These are phyloP conservation scores for Intoshia linei DNA, from an alignment of 1,140 invertebrate species.

Conservation along the genomic window DNA sequence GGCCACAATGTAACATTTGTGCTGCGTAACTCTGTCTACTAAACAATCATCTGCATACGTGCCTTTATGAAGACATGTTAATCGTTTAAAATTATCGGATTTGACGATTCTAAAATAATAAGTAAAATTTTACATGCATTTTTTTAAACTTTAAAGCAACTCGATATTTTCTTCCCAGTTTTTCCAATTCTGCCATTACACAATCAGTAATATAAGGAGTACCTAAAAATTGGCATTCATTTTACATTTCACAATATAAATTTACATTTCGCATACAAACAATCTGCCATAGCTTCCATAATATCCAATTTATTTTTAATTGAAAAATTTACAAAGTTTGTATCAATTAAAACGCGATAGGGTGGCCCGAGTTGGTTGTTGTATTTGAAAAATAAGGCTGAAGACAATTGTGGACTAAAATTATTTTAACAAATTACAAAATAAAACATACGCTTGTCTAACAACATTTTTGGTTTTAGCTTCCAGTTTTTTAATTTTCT, in stretches of 20 bases:
- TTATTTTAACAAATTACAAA: slow-evolving; percentile 1
- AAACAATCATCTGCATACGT: slow-evolving; percentile 97
- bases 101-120: slow-evolving; percentile 40
- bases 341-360: slow-evolving; percentile 77
- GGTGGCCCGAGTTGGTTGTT: slow-evolving; percentile 93
- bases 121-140: not conserved
- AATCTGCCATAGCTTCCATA: slow-evolving; percentile 88
- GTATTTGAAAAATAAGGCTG: slow-evolving; percentile 78
- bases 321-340: slow-evolving; percentile 94
- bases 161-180: slow-evolving; percentile 68
- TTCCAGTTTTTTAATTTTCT: not conserved
- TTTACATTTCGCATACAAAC: slow-evolving; percentile 74
- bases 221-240: slow-evolving; percentile 26
- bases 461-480: not conserved
- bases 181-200: slow-evolving; percentile 87
- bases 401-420: slow-evolving; percentile 39
- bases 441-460: not conserved
- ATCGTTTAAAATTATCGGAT: slow-evolving; percentile 59
- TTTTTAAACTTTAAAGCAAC: slow-evolving; percentile 39
- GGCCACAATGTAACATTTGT: slow-evolving; percentile 95
- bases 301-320: slow-evolving; percentile 93
- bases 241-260: slow-evolving; percentile 6
- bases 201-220: slow-evolving; percentile 93
- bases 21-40: slow-evolving; percentile 70
- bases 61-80: slow-evolving; percentile 75